Evolutionary conservation across 2,888 invertebrate genomes (phyloP), one percentile per base, ranked within the genome.

Genomic region (Eupithecia tripunctaria): DNA sequence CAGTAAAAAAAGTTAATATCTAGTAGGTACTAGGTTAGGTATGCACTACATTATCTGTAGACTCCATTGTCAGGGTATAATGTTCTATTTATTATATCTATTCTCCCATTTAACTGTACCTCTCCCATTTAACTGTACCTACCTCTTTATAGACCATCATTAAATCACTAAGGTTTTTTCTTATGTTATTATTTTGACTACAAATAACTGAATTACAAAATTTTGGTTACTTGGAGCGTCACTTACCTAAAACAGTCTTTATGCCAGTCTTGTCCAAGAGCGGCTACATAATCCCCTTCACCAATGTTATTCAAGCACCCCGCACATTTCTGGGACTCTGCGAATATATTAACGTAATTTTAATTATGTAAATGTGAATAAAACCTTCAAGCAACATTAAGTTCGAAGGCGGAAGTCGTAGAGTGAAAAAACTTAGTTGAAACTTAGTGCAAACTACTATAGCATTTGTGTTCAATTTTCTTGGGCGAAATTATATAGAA

Each of bases 251-350:
- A 98, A 87, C 98, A 98, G 87, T 98, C 98, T 88, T 96, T 96
- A 88, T 98, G 98, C 98, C 98, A 98, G 88, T 97, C 97, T 87
- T 97, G 97, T 78, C 96, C 96, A 78, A 98, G 94, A 15, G 98
- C 98, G 76, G 97, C 96, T 74, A 98, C 96, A 86, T 96, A 97
- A 86, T 98, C 97, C 82, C 97, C 96, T 80, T 96, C 96, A 21
- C 96, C 96, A 56, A 97, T 95, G 67, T 95, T 92, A 86, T 97
- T 97, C 78, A 97, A 91, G 89, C 97, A 97, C 70, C 97, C 97
- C 32, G 97, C 96, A 88, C 97, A 97, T 68, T 86, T 90, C 75
- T 86, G 82, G 81, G 83, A 78, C 77, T 90, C 94, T 94, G 88
- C 0, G 89, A 90, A 47, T 29, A 27, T 59, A 38, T 62, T 29